A percentile compares a stretch with the other conserved stretches of the same genome.
Conservation (phyloP, 1,140 invertebrate species). For the Holotrichia oblita region DNA sequence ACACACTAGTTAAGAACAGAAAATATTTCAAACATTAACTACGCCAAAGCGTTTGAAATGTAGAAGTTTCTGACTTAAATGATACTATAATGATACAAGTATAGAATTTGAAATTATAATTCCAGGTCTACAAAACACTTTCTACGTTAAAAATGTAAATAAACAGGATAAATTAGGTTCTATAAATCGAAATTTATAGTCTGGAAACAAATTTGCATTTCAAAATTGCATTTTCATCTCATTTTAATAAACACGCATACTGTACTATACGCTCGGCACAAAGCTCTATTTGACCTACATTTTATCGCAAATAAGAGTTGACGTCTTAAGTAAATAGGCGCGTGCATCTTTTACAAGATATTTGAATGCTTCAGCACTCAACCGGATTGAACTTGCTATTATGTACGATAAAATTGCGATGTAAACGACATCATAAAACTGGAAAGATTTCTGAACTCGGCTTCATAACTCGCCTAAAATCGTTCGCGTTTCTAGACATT, state of each 20-base stretch:
- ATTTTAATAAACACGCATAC: not conserved
- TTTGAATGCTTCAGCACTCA: not conserved
- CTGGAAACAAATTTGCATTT: not conserved
- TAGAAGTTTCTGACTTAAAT: too few relatives aligned
- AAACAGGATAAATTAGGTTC: too few relatives aligned
- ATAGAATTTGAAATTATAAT: too few relatives aligned
- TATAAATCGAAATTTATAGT: too few relatives aligned
- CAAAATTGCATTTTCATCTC: not conserved
- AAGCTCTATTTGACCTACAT: conserved; percentile 24
- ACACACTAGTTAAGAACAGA: too few relatives aligned
- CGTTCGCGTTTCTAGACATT: not conserved
- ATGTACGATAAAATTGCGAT: not conserved
- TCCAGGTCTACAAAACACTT: too few relatives aligned
- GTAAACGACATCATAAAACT: not conserved
- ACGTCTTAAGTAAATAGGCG: conserved; percentile 30
- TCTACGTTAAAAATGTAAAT: too few relatives aligned
- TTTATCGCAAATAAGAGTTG: conserved; percentile 14
- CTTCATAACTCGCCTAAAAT: not conserved
- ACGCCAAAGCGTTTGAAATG: too few relatives aligned
- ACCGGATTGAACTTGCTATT: conserved; percentile 29
- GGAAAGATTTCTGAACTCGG: not conserved
- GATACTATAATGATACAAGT: too few relatives aligned
- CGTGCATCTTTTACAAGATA: conserved; percentile 1
- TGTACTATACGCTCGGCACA: not conserved
- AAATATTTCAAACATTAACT: too few relatives aligned